Conservation (phyloP, 2,797 vertebrate species). For the Sebastes paucispinis region DNA sequence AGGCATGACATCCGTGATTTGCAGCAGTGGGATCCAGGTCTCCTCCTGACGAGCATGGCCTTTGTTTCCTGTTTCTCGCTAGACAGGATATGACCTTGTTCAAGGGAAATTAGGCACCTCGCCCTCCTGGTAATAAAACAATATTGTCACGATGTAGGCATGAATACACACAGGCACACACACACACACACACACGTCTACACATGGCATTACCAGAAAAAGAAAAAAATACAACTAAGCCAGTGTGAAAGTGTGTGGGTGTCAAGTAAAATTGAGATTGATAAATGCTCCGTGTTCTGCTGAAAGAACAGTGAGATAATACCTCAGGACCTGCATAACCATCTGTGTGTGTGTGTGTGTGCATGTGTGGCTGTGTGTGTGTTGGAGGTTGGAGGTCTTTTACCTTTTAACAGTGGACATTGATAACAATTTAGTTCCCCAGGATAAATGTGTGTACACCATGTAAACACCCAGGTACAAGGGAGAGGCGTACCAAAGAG, state of each 20-base stretch:
- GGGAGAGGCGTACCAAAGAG: background rate
- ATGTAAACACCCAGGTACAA: background rate
- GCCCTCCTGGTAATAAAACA: conserved; percentile 43
- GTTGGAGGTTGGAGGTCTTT: conserved; percentile 1
- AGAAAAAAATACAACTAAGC: conserved; percentile 12
- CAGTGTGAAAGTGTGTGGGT: conserved; percentile 44
- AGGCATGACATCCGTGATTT: conserved; percentile 41
- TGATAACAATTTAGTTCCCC: background rate
- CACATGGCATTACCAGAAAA: conserved; percentile 19
- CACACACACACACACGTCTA: background rate
- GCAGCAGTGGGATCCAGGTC: conserved; percentile 43
- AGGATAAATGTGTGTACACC: background rate
- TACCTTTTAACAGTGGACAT: background rate
- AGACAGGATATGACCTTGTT: conserved; percentile 67
- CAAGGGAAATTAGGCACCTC: conserved; percentile 43
- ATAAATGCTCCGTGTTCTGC: conserved; percentile 42
- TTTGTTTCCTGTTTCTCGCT: conserved; percentile 50
- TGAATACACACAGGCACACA: conserved; percentile 31
- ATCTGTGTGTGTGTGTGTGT: background rate
- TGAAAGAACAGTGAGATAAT: conserved; percentile 34
- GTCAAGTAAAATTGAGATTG: conserved; percentile 50
- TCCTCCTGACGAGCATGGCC: conserved; percentile 4
- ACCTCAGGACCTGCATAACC: conserved; percentile 21
- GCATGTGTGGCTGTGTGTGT: background rate
- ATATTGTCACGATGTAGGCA: conserved; percentile 43